Evolutionary conservation across 2,113 vertebrate genomes (phyloP), one percentile per base, ranked within the genome.

Genomic region (Raja brachyura): DNA sequence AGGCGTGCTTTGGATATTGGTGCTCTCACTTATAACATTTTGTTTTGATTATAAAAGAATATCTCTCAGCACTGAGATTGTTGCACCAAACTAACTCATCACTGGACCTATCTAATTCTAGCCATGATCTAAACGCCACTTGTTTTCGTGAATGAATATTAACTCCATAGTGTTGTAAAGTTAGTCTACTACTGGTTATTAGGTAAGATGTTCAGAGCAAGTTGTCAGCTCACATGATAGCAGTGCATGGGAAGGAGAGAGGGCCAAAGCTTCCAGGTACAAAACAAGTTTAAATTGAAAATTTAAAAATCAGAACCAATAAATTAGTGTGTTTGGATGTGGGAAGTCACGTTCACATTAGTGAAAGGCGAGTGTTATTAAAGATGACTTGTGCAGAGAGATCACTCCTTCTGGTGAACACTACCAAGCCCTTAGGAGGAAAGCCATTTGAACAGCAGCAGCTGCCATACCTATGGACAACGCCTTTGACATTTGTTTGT

Each of bases 351-450:
- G 31, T 56, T 88, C 83, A 66, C 6, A 88, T 18, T 39, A 54
- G 90, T 92, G 90, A 74, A 92, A 92, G 90, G 25, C 39, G 13
- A 13, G 33, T 73, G 90, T 92, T 54, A 48, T 22, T 92, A 54
- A 33, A 39, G 31, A 92, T 70, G 66, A 92, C 61, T 74, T 92
- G 90, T 74, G 90, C 90, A 25, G 39, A 73, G 66, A 13, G 88
- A 31, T 11, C 66, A 70, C 25, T 48, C 22, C 90, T 92, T 39
- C 39, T 13, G 20, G 31, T 92, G 33, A 73, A 73, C 90, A 92
- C 90, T 70, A 22, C 25, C 33, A 68, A 92, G 90, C 90, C 90
- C 90, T 92, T 74, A 74, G 11, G 33, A 90, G 70, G 33, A 73
- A 48, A 90, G 88, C 66, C n/a, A 9, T 68, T 39, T 90, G 63